Evolutionary conservation across 2,113 vertebrate genomes (phyloP).

Genomic region (Poeciliopsis turrubarensis): DNA sequence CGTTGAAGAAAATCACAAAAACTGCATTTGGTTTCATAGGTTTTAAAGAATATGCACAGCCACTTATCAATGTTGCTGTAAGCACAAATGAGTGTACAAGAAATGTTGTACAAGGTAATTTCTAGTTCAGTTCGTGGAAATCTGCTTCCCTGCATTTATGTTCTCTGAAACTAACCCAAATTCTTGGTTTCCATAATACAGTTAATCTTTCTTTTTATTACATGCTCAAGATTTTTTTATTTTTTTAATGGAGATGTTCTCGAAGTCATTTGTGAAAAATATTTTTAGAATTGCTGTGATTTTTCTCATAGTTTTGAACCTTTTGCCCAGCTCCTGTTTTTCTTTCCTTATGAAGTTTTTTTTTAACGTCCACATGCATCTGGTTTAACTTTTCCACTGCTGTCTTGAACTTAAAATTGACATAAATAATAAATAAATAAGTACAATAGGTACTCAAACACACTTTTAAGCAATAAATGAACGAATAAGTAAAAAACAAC

Average conservation of each 20-base stretch:
- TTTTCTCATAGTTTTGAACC: background rate
- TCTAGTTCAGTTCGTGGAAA: background rate
- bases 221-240: background rate
- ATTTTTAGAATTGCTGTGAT: background rate
- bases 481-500: too few species aligned
- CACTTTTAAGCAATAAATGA: too few species aligned
- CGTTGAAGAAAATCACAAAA: background rate
- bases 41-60: background rate
- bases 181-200: background rate
- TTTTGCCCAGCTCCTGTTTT: background rate
- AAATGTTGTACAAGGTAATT: background rate
- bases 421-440: too few species aligned
- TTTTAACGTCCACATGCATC: background rate
- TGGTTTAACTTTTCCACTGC: background rate
- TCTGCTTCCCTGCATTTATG: too few species aligned
- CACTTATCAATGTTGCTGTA: background rate
- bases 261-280: background rate
- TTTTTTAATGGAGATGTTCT: background rate
- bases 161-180: slow-evolving; percentile 1
- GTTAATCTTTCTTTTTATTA: background rate
- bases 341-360: background rate
- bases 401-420: too few species aligned
- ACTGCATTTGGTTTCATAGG: background rate
- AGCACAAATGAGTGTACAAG: background rate
- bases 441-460: too few species aligned